Conservation (phyloP, 2,797 vertebrate genomes). For the Anniella stebbinsi region DNA sequence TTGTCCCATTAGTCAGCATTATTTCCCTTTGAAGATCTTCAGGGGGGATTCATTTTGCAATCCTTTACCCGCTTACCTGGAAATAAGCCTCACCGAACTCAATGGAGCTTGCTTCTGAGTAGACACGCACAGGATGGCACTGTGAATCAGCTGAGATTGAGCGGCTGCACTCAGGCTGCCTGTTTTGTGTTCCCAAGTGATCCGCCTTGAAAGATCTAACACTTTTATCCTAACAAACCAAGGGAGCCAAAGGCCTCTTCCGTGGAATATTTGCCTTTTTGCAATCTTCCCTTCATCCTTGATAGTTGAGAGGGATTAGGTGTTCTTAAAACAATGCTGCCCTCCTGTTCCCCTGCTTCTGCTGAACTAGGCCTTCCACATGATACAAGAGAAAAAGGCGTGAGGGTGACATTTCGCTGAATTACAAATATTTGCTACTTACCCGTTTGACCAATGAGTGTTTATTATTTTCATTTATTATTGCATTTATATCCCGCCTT, state of each 20-base stretch:
- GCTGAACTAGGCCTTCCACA: neutral
- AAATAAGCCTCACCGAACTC: neutral
- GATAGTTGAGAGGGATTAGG: constrained; percentile 6
- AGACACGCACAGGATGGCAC: neutral
- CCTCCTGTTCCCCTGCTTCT: neutral
- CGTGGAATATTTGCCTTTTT: neutral
- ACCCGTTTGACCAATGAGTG: neutral
- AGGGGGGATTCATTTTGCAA: too few relatives aligned
- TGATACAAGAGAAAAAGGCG: neutral
- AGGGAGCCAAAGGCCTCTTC: neutral
- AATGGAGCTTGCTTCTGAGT: neutral
- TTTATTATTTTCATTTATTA: too few relatives aligned
- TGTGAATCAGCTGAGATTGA: neutral
- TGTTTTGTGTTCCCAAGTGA: neutral
- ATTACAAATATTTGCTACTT: neutral
- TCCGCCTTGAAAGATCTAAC: neutral
- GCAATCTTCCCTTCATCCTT: neutral
- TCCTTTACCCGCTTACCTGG: too few relatives aligned
- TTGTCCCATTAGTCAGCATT: too few relatives aligned
- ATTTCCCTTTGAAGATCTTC: too few relatives aligned
- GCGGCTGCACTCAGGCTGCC: neutral
- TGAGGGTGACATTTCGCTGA: neutral
- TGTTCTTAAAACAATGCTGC: constrained; percentile 7
- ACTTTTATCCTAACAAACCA: neutral
- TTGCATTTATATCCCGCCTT: too few relatives aligned